These are phyloP conservation scores for Panthera leo DNA, from an alignment of 2,113 vertebrate species.

Conservation along the genomic window DNA sequence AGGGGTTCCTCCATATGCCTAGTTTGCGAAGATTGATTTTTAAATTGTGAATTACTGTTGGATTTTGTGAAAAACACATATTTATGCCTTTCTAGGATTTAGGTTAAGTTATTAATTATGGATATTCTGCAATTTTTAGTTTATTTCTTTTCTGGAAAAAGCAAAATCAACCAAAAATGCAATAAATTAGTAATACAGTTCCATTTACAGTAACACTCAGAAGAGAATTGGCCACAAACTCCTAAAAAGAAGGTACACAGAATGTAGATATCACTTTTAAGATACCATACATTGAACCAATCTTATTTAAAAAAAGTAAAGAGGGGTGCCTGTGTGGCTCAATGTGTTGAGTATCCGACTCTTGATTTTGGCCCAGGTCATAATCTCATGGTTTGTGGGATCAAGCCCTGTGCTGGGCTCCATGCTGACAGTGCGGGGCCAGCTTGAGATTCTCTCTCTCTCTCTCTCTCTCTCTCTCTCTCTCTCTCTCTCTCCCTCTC, in stretches of 20 bases:
- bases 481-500: too few relatives aligned
- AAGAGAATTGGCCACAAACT: neutral
- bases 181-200: neutral
- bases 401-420: too few relatives aligned
- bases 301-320: neutral
- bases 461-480: too few relatives aligned
- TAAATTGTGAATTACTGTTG: neutral
- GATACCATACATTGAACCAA: neutral
- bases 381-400: too few relatives aligned
- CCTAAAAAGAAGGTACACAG: neutral
- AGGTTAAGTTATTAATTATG: neutral
- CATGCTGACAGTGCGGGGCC: too few relatives aligned
- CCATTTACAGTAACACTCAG: neutral
- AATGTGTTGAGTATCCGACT: too few relatives aligned
- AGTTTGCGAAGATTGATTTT: neutral
- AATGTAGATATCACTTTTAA: neutral
- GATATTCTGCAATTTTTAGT: neutral
- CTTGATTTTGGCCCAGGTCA: too few relatives aligned
- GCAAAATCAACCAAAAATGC: neutral
- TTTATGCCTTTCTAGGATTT: neutral
- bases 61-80: neutral
- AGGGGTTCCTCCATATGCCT: neutral
- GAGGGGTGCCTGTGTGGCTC: too few relatives aligned
- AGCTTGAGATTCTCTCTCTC: too few relatives aligned
- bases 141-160: neutral